Evolutionary conservation across 2,113 vertebrate genomes (phyloP), one percentile per base, ranked within the genome.

Genomic region (Kryptolebias marmoratus): DNA sequence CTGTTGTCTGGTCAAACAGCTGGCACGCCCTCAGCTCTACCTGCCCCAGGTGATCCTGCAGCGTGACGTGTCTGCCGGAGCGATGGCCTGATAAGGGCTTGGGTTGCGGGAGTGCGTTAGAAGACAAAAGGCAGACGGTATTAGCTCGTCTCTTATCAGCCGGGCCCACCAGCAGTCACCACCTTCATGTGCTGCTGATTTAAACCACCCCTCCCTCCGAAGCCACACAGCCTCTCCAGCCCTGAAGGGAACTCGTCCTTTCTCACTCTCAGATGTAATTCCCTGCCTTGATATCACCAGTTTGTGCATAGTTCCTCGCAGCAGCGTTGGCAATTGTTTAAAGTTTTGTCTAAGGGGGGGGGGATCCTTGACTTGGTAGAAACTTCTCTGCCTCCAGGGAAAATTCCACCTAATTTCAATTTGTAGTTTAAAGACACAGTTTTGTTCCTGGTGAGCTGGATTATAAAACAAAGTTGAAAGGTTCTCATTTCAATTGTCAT

Each of bases 101-200:
- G 82, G 87, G 84, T 82, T 87, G 74, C 86, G 82, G 81, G 80
- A 57, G 72, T 85, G 88, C 79, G 80, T 92, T 90, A 86, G 73
- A 90, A 87, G 88, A 90, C 88, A 93, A 91, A 91, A 91, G 89
- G 80, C 86, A 91, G 90, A 91, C 87, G 0, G 84, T 85, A 75
- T 91, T 89, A 88, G 82, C 87, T 89, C 64, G 76, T 79, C 79
- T 85, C 88, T 92, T 92, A 92, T 92, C 93, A 89, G 66, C 53
- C 11, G 30, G 58, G 68, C 69, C 70, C 75, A 79, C 83, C 61
- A 53, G 53, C 80, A 84, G 69, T 87, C 83, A 48, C 75, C 54
- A 36, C 87, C 82, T 73, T 16, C 69, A 73, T 87, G 80, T 60
- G 73, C 70, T 83, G 68, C 75, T 80, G 67, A 62, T 77, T 72